These are phyloP conservation scores for Mactromeris polynyma DNA, from an alignment of 2,888 invertebrate genomes.

Conservation along the genomic window DNA sequence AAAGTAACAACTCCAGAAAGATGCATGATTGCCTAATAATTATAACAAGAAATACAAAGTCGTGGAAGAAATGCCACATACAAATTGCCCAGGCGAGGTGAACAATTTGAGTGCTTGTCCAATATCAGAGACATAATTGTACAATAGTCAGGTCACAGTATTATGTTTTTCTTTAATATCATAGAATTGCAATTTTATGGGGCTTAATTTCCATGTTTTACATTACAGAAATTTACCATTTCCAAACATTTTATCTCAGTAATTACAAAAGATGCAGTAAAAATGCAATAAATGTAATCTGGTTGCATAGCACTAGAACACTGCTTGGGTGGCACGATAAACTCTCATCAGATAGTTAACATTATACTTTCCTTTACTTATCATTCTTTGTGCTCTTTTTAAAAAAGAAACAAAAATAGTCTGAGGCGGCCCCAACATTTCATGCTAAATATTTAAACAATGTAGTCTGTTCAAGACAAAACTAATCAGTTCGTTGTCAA, in stretches of 20 bases:
- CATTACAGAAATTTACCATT: not conserved
- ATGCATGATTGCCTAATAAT: too few species aligned
- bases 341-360: not conserved
- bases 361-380: not conserved
- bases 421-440: not conserved
- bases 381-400: not conserved
- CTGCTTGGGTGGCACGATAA: conserved; percentile 13
- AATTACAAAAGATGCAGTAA: conserved; percentile 6
- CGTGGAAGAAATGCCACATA: too few species aligned
- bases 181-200: not conserved
- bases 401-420: not conserved
- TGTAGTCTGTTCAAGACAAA: conserved; percentile 3
- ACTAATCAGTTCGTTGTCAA: not conserved
- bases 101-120: too few species aligned
- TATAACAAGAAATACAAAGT: too few species aligned
- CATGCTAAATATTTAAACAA: not conserved
- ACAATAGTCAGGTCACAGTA: not conserved
- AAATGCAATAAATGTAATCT: conserved; percentile 3
- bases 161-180: not conserved
- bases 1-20: too few species aligned
- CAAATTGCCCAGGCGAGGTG: too few species aligned
- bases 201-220: not conserved
- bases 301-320: not conserved
- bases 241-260: not conserved
- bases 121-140: too few species aligned